Base-by-base conservation (phyloP, 2,113 vertebrate species). In the Lophius piscatorius region DNA sequence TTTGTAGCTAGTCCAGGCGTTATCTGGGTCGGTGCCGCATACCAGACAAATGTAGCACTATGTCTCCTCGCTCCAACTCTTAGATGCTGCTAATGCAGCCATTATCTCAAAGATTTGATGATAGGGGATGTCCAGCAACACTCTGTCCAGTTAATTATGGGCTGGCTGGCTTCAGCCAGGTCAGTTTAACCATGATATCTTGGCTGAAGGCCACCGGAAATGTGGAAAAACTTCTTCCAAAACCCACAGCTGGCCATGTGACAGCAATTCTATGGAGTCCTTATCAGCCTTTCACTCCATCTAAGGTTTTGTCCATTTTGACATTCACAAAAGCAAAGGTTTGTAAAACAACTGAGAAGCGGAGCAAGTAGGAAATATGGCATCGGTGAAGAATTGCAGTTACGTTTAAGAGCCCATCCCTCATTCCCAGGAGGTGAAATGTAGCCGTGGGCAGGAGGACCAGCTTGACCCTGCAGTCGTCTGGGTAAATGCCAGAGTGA, bases 21-120 rank as follows among this genome's bases (percentile, higher is more conserved):
- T 80, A 80, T 82, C 70, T 76, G 59, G 49, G 13, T 23, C 6
- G 6, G 23, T 70, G 64, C 70, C 12, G 59, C 75, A 81, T 82
- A 74, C 75, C 74, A 79, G 77, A 70, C 63, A 45, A 72, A 76
- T 66, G 16, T 59, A 69, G 68, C 46, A 17, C 51, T 42, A 22
- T 24, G 49, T 69, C 78, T 76, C 47, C 45, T 44, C 56, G 13
- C 49, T 59, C 34, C 31, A 28, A 73, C 54, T 70, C 55, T 51
- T 34, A 50, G 72, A 71, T 59, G 59, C 57, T 68, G 66, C 79
- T 70, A 71, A 75, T 82, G 78, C 55, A 23, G 55, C 71, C 51
- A 65, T 75, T 84, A 77, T 79, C 62, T 73, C 52, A 51, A 57
- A 48, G 62, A 82, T 80, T 64, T 67, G 60, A 46, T 77, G 78